Percentiles rank a stretch among this genome's conserved stretches.
Evolutionary conservation across 2,888 invertebrate genomes (phyloP).

Genomic region (Hyles lineata): DNA sequence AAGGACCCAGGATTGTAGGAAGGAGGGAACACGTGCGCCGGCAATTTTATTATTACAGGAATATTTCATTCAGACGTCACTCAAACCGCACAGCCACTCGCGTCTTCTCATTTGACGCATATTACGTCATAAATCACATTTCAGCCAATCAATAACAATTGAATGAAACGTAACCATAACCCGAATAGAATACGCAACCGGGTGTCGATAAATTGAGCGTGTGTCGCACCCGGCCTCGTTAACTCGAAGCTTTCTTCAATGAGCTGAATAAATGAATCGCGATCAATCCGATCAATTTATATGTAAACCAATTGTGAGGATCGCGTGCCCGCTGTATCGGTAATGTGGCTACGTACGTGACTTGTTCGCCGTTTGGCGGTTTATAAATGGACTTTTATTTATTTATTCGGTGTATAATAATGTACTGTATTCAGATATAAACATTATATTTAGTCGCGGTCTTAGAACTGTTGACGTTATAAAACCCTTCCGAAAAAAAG

Average conservation of each 20-base stretch:
- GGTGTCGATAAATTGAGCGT: background rate
- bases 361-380: background rate
- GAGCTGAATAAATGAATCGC: slow-evolving; percentile 28
- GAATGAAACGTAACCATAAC: slow-evolving; percentile 11
- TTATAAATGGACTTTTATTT: background rate
- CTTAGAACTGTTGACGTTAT: too few species aligned
- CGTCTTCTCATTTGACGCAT: background rate
- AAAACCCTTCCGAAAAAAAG: too few species aligned
- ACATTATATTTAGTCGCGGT: too few species aligned
- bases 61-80: too few species aligned
- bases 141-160: background rate
- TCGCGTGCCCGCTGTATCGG: slow-evolving; percentile 1
- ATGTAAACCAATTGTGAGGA: background rate
- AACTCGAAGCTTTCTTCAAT: slow-evolving; percentile 10
- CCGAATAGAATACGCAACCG: background rate
- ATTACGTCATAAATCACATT: background rate
- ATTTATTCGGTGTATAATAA: background rate
- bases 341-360: background rate
- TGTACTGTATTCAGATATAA: background rate
- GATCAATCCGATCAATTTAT: slow-evolving; percentile 23
- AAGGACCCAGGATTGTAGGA: too few species aligned
- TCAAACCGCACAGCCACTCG: too few species aligned
- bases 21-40: too few species aligned
- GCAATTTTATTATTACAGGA: too few species aligned
- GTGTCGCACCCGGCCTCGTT: slow-evolving; percentile 2